A percentile compares a stretch with the other conserved stretches of the same genome.
Evolutionary conservation across 1,140 invertebrate genomes (phyloP).

Genomic region (Drosophila aff.): DNA sequence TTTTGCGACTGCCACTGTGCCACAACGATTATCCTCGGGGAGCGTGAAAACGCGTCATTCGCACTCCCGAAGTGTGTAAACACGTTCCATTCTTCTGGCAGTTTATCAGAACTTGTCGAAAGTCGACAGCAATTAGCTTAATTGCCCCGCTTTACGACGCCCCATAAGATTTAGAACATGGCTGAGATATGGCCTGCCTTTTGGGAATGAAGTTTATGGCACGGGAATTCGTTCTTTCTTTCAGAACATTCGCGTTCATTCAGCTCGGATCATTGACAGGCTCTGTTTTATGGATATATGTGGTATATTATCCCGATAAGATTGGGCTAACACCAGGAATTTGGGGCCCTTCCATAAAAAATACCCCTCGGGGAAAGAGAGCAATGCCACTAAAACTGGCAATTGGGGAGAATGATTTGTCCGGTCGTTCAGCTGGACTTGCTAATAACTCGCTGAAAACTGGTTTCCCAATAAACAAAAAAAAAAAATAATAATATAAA

Average conservation of each 20-base stretch:
- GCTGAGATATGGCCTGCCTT: constrained; percentile 20
- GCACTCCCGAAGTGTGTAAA: neutral
- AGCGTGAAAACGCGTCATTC: constrained; percentile 15
- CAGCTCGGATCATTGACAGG: constrained; percentile 36
- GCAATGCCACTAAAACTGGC: constrained; percentile 1
- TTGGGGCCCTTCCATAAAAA: neutral
- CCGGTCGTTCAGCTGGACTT: constrained; percentile 4
- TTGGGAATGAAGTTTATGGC: constrained; percentile 13
- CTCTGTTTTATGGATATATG: constrained; percentile 29
- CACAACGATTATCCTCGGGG: neutral
- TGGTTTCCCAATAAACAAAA: constrained; percentile 1
- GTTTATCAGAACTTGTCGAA: constrained; percentile 33
- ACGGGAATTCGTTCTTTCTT: constrained; percentile 14
- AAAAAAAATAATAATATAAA: neutral
- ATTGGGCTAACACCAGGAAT: constrained; percentile 22
- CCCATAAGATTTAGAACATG: constrained; percentile 28
- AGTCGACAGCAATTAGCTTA: constrained; percentile 29
- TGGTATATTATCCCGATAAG: constrained; percentile 13
- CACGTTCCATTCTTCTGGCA: constrained; percentile 8
- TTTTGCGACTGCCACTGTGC: constrained; percentile 4
- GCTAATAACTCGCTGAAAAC: constrained; percentile 3
- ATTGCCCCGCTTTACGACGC: constrained; percentile 32
- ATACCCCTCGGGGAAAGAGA: neutral
- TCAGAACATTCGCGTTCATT: constrained; percentile 12
- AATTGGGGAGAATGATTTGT: constrained; percentile 19